These are phyloP conservation scores for Eumaeus atala DNA, from an alignment of 1,140 invertebrate genomes.

Conservation along the genomic window DNA sequence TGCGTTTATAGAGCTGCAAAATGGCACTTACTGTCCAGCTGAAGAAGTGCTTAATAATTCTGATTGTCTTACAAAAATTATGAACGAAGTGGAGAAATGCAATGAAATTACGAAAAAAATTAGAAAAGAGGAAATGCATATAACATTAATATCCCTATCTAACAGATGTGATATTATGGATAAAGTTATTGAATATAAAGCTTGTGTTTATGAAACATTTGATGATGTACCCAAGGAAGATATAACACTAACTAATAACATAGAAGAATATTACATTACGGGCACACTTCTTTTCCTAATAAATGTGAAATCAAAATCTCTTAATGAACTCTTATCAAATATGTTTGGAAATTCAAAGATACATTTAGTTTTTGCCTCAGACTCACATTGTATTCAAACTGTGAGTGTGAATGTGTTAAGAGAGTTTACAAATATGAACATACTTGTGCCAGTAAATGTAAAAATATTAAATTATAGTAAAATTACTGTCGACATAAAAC, in stretches of 20 bases:
- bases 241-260: conserved; percentile 34
- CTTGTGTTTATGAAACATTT: conserved; percentile 45
- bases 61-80: conserved; percentile 39
- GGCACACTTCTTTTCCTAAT: conserved; percentile 38
- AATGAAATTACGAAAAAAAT: conserved; percentile 34
- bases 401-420: conserved; percentile 36
- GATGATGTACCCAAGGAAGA: conserved; percentile 42
- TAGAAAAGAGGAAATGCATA: conserved; percentile 39
- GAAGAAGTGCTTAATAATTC: conserved; percentile 38
- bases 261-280: conserved; percentile 37
- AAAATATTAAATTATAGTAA: conserved; percentile 24
- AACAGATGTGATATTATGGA: conserved; percentile 52
- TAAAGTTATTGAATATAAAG: conserved; percentile 31
- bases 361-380: conserved; percentile 40
- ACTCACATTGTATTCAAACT: conserved; percentile 39
- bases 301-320: conserved; percentile 27
- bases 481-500: conserved; percentile 37
- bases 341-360: conserved; percentile 44
- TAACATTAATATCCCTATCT: conserved; percentile 44
- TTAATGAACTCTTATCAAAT: conserved; percentile 37
- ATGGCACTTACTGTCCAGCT: conserved; percentile 33
- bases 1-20: conserved; percentile 29
- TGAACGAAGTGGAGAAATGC: conserved; percentile 40
- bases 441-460: conserved; percentile 34
- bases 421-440: conserved; percentile 36